Conservation (phyloP, 2,888 invertebrate genomes). For the Himalopsyche tibetana region DNA sequence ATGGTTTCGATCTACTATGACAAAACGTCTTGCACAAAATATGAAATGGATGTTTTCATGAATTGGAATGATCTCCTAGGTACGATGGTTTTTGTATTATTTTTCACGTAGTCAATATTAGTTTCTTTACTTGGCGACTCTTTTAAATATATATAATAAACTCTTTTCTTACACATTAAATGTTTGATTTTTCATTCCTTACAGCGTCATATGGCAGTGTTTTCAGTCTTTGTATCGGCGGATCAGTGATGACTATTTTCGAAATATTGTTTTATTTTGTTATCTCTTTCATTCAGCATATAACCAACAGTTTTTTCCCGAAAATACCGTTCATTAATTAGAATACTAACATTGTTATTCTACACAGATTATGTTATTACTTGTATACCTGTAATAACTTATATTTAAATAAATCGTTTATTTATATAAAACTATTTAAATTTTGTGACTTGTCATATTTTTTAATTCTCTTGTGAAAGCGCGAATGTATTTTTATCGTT, state of each 20-base stretch:
- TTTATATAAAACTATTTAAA: too few relatives aligned
- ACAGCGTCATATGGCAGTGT: conserved; percentile 72
- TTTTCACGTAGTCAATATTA: too few relatives aligned
- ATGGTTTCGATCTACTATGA: conserved; percentile 61
- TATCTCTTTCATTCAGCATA: not conserved
- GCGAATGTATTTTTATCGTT: too few relatives aligned
- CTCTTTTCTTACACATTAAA: not conserved
- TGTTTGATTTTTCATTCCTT: conserved; percentile 62
- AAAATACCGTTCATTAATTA: conserved; percentile 12
- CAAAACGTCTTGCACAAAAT: conserved; percentile 63
- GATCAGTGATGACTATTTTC: conserved; percentile 70
- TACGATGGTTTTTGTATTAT: not conserved
- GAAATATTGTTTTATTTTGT: conserved; percentile 67
- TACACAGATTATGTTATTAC: too few relatives aligned
- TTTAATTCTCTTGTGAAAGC: too few relatives aligned
- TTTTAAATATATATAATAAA: too few relatives aligned
- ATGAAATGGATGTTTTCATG: conserved; percentile 64
- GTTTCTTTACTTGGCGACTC: too few relatives aligned
- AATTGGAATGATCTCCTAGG: conserved; percentile 66
- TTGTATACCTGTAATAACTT: too few relatives aligned
- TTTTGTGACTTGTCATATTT: too few relatives aligned
- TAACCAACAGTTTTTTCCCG: not conserved
- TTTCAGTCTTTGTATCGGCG: conserved; percentile 71
- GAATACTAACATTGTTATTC: not conserved
- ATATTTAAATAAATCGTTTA: too few relatives aligned